Base-by-base conservation (phyloP, 2,888 invertebrate genomes). In the Nineta flava region DNA sequence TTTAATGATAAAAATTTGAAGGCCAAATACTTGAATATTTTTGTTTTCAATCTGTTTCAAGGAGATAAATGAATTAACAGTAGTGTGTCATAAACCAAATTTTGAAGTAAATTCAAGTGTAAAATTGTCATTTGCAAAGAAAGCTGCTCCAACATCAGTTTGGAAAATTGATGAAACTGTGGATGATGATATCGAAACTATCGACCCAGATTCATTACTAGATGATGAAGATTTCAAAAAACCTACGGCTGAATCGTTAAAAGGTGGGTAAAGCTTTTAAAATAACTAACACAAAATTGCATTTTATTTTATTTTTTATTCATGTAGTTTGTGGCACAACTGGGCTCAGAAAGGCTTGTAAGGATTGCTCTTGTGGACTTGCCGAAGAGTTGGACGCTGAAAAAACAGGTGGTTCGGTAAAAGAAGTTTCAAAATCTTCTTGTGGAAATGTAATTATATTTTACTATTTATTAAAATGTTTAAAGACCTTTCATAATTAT, bases 301-400 rank as follows among this genome's bases (percentile, higher is more conserved):
- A 44, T 32, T 19, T n/a, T n/a, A n/a, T 48, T 32, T 50, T 12
- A 32, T 46, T 3, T 9, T 38, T 38, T 15, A 38, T n/a, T 13
- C 5, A 6, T 65, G 35, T 57, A 79, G 90, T 87, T 16, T 90
- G 90, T 63, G 79, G 83, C 10, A 87, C 87, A 2, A 90, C 90
- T 1, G 92, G 91, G 1, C 88, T 93, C 66, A 76, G 90, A 51
- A 95, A 94, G 67, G 96, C 99, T 0, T 99, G 99, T 62, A 99
- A 97, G 58, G 88, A 99, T 67, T 99, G 99, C 64, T 81, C 87
- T 1, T 99, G 99, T 67, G 99, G 99, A 1, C 72, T 99, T 51
- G 96, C 96, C 3, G 96, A 97, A 57, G 93, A 96, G 66, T 68
- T 96, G 48, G 80, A 76, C 46, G 76, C 72, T 9, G 86, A 85